These are phyloP conservation scores for Pseudois nayaur DNA, from an alignment of 2,113 vertebrate genomes.

Conservation along the genomic window DNA sequence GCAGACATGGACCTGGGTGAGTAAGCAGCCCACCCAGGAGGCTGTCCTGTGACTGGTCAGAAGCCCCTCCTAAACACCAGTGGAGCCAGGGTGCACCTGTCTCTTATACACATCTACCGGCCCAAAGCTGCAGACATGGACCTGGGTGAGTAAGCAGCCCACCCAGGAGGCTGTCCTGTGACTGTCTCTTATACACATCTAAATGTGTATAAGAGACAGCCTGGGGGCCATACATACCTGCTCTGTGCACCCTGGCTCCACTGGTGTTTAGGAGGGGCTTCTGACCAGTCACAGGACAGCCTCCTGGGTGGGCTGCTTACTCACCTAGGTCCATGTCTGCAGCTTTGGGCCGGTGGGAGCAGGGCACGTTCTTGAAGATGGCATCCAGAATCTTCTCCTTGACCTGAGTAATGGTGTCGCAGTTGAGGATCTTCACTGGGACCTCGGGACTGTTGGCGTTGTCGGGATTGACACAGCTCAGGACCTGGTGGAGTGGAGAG, in stretches of 20 bases:
- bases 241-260: not conserved
- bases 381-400: constrained; percentile 99
- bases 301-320: not conserved
- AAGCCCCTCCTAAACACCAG: no score
- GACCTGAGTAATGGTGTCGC: constrained; percentile 97
- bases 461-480: constrained; percentile 97
- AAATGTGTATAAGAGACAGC: no score
- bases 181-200: no score
- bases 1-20: no score
- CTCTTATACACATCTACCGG: no score
- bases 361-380: constrained; percentile 98
- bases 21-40: no score
- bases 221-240: fast-evolving
- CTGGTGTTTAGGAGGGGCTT: not conserved
- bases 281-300: not conserved
- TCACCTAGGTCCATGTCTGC: constrained; percentile 98
- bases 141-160: no score
- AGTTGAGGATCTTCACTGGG: constrained; percentile 96
- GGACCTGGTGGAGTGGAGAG: constrained; percentile 81
- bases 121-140: no score
- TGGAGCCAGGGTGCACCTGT: no score
- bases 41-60: no score
- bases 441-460: constrained; percentile 95
- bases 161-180: no score
- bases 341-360: constrained; percentile 94